Evolutionary conservation across 2,797 vertebrate genomes (phyloP).

Genomic region (Heliangelus exortis): DNA sequence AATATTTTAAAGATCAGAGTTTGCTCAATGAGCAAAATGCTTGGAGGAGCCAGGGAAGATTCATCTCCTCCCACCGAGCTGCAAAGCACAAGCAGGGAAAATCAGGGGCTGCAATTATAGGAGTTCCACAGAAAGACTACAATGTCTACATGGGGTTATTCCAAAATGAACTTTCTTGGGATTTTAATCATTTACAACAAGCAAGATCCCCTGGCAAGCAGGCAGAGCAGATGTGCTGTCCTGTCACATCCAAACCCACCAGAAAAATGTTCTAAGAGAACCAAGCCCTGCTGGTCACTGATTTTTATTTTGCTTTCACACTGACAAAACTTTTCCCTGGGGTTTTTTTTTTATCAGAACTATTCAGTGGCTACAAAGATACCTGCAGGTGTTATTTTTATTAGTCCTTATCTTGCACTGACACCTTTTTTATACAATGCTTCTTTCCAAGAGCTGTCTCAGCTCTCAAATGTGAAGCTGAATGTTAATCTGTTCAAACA

Average conservation of each 20-base stretch:
- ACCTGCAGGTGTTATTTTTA: not conserved
- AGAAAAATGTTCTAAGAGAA: not conserved
- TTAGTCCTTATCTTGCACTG: not conserved
- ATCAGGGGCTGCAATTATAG: not conserved
- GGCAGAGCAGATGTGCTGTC: not conserved
- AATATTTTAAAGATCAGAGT: not conserved
- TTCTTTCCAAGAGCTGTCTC: not conserved
- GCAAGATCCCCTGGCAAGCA: not conserved
- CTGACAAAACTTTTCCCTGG: not conserved
- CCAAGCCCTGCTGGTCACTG: not conserved
- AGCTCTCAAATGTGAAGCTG: not conserved
- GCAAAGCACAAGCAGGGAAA: not conserved
- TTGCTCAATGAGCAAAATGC: not conserved
- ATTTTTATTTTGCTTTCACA: not conserved
- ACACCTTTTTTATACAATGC: fast-evolving
- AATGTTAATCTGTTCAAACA: not conserved
- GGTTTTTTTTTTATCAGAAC: not conserved
- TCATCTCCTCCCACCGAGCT: not conserved
- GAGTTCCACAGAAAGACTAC: fast-evolving
- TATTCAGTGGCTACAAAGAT: not conserved
- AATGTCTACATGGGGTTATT: not conserved
- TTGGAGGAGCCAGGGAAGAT: not conserved
- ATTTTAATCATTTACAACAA: not conserved
- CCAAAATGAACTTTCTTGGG: not conserved
- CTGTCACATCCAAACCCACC: not conserved